Conservation (phyloP, 1,140 invertebrate genomes). For the Meloidogyne chitwoodi region DNA sequence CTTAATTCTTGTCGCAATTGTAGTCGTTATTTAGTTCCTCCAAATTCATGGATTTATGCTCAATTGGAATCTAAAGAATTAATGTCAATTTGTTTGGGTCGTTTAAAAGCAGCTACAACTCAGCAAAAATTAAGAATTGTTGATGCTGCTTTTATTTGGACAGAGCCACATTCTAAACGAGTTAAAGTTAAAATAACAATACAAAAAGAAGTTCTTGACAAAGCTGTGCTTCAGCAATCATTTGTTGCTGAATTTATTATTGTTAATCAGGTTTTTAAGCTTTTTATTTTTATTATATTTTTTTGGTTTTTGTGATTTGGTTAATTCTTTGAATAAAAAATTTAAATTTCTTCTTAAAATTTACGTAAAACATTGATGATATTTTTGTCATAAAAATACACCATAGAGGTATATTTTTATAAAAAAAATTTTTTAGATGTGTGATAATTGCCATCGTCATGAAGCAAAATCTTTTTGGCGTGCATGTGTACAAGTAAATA, state of each 20-base stretch:
- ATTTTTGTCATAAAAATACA: neutral
- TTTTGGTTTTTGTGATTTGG: too few relatives aligned
- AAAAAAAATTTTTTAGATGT: conserved; percentile 68
- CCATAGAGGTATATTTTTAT: neutral
- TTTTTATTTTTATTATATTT: neutral
- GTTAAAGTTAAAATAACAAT: conserved; percentile 93
- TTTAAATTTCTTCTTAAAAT: neutral
- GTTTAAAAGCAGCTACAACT: conserved; percentile 82
- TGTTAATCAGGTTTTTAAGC: conserved; percentile 68
- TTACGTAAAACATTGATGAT: neutral
- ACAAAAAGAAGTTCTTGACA: conserved; percentile 77
- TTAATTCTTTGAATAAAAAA: too few relatives aligned
- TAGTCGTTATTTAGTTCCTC: conserved; percentile 81
- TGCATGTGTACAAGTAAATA: conserved; percentile 69
- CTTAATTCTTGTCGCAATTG: conserved; percentile 61
- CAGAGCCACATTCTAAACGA: conserved; percentile 94
- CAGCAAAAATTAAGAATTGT: conserved; percentile 67
- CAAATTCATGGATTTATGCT: conserved; percentile 81
- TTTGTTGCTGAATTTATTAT: conserved; percentile 91
- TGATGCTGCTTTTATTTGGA: conserved; percentile 96
- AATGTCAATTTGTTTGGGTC: conserved; percentile 84
- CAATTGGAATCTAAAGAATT: conserved; percentile 86
- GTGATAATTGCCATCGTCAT: conserved; percentile 87
- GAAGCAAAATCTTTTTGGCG: conserved; percentile 98
- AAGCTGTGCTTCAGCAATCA: conserved; percentile 71